A percentile compares a stretch with the other conserved stretches of the same genome.
Evolutionary conservation across 2,888 invertebrate genomes (phyloP).

Genomic region (Saturnia pavonia): DNA sequence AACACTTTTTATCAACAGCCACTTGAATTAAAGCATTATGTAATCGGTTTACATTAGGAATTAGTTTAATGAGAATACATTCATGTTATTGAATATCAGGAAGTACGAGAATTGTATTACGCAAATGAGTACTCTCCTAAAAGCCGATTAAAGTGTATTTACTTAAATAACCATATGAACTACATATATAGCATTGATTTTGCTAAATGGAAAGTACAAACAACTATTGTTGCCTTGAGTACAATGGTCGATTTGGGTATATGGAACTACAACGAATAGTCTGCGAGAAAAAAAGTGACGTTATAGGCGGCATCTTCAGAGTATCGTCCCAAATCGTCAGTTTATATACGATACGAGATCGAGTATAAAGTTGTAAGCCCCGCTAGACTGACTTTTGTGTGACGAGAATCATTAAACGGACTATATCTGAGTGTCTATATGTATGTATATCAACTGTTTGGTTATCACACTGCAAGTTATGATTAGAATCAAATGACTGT

Average conservation of each 20-base stretch:
- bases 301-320: not conserved
- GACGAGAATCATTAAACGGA: too few species aligned
- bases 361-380: too few species aligned
- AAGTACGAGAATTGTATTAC: not conserved
- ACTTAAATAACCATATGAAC: not conserved
- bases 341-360: not conserved
- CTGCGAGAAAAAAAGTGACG: not conserved
- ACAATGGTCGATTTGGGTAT: not conserved
- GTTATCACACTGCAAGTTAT: too few species aligned
- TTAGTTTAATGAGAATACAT: not conserved
- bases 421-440: too few species aligned
- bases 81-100: not conserved
- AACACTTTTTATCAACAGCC: not conserved
- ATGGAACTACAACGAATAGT: not conserved
- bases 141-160: not conserved
- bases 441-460: too few species aligned
- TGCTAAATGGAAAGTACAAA: not conserved
- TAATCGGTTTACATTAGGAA: not conserved
- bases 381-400: too few species aligned
- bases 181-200: not conserved
- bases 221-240: not conserved
- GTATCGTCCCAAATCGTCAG: not conserved
- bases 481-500: too few species aligned
- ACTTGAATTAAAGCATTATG: not conserved
- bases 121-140: not conserved